These are phyloP conservation scores for Microcebus ravelobensis DNA, from an alignment of 2,113 vertebrate species.

Conservation along the genomic window DNA sequence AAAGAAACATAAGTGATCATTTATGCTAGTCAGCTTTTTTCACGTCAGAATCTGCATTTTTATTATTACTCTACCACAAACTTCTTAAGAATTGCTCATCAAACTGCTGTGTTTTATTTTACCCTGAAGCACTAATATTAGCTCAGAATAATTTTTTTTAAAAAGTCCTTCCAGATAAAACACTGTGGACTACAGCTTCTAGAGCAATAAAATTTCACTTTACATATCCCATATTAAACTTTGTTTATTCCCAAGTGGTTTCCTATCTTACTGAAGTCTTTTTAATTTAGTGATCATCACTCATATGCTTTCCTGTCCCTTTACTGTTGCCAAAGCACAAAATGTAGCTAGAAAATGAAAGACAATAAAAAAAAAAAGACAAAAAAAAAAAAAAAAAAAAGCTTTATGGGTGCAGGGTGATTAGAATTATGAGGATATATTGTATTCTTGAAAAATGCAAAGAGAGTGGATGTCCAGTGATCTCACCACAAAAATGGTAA, in stretches of 20 bases:
- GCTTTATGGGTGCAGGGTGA: not conserved
- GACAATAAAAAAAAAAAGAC: not conserved
- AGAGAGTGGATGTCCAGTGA: not conserved
- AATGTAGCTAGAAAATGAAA: slow-evolving; percentile 52
- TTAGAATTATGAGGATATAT: not conserved
- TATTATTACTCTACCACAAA: slow-evolving; percentile 59
- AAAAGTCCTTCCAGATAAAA: slow-evolving; percentile 27
- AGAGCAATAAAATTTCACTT: not conserved
- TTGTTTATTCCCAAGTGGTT: not conserved
- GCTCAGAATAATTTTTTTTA: slow-evolving; percentile 31
- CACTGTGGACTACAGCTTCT: not conserved
- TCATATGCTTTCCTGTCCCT: not conserved
- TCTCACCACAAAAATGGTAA: not conserved
- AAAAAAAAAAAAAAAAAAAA: too few species aligned
- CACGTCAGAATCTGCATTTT: slow-evolving; percentile 41
- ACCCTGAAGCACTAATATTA: slow-evolving; percentile 40
- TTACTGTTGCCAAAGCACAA: slow-evolving; percentile 71
- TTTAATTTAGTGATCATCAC: slow-evolving; percentile 22
- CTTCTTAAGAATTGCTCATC: slow-evolving; percentile 59
- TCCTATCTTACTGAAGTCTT: slow-evolving; percentile 38
- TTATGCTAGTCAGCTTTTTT: slow-evolving; percentile 34
- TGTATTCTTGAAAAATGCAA: not conserved
- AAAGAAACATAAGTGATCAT: slow-evolving; percentile 56
- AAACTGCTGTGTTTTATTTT: slow-evolving; percentile 38
- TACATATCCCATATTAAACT: slow-evolving; percentile 33